Percentiles rank a stretch among this genome's conserved stretches.
These are phyloP conservation scores for Apeltes quadracus DNA, from an alignment of 2,113 vertebrate genomes.

Conservation along the genomic window DNA sequence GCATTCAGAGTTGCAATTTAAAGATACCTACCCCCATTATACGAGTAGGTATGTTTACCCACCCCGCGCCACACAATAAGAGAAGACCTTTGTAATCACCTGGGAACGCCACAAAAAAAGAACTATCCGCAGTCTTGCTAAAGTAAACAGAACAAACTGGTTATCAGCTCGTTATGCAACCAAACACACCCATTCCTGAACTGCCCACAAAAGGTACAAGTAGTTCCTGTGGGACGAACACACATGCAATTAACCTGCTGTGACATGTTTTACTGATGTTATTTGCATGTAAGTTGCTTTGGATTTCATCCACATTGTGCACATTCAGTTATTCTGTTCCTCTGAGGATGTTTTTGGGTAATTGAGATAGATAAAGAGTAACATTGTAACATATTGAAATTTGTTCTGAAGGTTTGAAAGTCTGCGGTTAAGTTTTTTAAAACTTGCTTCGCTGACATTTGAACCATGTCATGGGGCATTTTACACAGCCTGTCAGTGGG, in stretches of 20 bases:
- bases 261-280: neutral
- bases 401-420: neutral
- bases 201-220: constrained; percentile 43
- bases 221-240: constrained; percentile 31
- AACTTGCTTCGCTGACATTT: neutral
- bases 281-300: neutral
- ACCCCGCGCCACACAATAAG: constrained; percentile 21
- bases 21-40: neutral
- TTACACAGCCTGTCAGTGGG: neutral
- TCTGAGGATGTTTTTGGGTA: neutral
- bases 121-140: constrained; percentile 19
- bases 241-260: constrained; percentile 1
- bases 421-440: neutral
- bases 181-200: constrained; percentile 56
- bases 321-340: neutral
- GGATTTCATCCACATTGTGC: neutral
- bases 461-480: neutral
- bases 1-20: neutral
- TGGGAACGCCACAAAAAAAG: neutral
- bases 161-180: constrained; percentile 16
- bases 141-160: constrained; percentile 46
- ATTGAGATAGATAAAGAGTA: neutral
- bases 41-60: too few relatives aligned
- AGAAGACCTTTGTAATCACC: constrained; percentile 36
- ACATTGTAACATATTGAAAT: neutral